A percentile compares a stretch with the other conserved stretches of the same genome.
Conservation (phyloP, 2,113 vertebrate genomes). For the Pelmatolapia mariae region DNA sequence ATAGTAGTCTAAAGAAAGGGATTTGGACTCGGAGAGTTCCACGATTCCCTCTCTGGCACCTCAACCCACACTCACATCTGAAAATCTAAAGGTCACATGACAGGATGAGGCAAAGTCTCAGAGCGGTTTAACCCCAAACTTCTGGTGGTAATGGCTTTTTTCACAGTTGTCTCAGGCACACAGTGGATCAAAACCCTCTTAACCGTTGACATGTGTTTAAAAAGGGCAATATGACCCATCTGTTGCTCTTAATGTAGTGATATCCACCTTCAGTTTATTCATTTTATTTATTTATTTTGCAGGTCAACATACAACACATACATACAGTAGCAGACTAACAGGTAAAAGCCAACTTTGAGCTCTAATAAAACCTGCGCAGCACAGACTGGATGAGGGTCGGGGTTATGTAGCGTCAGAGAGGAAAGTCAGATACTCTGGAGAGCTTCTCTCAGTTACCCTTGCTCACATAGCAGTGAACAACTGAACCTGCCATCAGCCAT, state of each 20-base stretch:
- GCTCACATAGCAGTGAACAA: not conserved
- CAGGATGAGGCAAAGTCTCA: not conserved
- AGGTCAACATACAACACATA: not conserved
- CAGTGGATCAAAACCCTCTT: not conserved
- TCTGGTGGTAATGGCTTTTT: not conserved
- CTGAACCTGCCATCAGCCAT: not conserved
- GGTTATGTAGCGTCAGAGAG: not conserved
- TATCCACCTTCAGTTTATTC: not conserved
- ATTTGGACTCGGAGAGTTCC: fast-evolving
- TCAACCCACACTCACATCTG: fast-evolving
- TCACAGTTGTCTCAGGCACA: not conserved
- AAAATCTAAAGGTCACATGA: not conserved
- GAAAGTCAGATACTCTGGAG: not conserved
- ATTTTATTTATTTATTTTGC: not conserved
- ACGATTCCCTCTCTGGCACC: not conserved
- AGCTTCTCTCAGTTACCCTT: not conserved
- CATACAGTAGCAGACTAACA: not conserved
- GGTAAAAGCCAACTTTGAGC: not conserved
- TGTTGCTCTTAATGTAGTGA: not conserved
- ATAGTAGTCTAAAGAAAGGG: not conserved
- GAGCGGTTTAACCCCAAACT: not conserved
- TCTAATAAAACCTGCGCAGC: not conserved
- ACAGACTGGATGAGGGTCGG: not conserved
- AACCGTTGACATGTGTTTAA: not conserved
- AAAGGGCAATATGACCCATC: fast-evolving